Evolutionary conservation across 2,797 vertebrate genomes (phyloP).

Genomic region (Staurois parvus): DNA sequence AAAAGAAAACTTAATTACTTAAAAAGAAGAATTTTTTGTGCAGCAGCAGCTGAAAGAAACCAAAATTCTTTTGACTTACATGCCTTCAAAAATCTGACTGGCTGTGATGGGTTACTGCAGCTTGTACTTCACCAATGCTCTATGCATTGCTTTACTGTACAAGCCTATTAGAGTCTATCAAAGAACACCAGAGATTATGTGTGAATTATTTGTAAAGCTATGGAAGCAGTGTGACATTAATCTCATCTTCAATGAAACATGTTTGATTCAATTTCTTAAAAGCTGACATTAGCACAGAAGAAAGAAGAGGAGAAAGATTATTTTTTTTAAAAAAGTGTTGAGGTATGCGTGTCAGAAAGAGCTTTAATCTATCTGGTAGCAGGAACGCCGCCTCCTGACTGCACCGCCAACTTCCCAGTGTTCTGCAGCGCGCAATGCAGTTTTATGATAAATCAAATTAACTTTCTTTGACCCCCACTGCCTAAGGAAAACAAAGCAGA

Average conservation of each 20-base stretch:
- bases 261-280: conserved; percentile 20
- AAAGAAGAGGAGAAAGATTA: conserved; percentile 9
- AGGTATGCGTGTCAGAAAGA: conserved; percentile 11
- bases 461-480: conserved; percentile 49
- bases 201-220: not conserved
- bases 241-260: conserved; percentile 9
- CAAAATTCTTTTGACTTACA: no score
- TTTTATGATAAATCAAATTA: conserved; percentile 59
- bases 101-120: no score
- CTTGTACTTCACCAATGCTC: no score
- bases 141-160: no score
- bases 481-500: conserved; percentile 50
- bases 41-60: no score
- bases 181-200: not conserved
- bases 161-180: not conserved
- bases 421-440: not conserved
- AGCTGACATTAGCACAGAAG: conserved; percentile 14
- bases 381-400: not conserved
- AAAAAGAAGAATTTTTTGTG: no score
- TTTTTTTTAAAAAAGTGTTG: conserved; percentile 6
- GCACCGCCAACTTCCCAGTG: conserved; percentile 23
- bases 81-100: no score
- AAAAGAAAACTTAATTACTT: no score
- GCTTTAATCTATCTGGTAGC: not conserved
- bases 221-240: conserved; percentile 10